Conservation (phyloP, 2,888 invertebrate species). For the Agrotis clavis region DNA sequence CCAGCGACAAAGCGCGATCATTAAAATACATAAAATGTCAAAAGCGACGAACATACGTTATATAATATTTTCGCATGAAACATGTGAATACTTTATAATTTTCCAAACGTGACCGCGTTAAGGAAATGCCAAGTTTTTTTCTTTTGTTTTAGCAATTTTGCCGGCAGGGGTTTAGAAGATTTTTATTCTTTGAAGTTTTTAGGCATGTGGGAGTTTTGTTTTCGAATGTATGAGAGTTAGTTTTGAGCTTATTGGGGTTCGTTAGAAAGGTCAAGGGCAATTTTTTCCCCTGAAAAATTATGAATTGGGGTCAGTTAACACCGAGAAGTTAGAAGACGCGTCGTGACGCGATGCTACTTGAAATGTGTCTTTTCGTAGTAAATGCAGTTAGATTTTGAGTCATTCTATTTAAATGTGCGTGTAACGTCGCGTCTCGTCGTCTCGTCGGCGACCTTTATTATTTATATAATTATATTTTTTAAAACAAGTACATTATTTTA, state of each 20-base stretch:
- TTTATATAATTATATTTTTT: too few relatives aligned
- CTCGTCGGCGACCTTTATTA: too few relatives aligned
- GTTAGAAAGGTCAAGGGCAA: background rate
- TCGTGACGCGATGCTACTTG: too few relatives aligned
- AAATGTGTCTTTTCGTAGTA: too few relatives aligned
- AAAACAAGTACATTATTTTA: too few relatives aligned
- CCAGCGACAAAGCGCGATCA: constrained; percentile 27
- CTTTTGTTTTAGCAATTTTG: constrained; percentile 41
- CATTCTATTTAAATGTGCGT: too few relatives aligned
- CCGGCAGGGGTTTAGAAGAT: constrained; percentile 17
- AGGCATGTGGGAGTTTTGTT: background rate
- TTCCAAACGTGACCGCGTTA: constrained; percentile 60
- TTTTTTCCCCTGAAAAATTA: too few relatives aligned
- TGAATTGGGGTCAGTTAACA: too few relatives aligned
- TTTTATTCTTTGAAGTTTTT: constrained; percentile 17
- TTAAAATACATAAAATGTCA: constrained; percentile 56
- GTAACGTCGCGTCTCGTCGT: too few relatives aligned
- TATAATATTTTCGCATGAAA: constrained; percentile 67
- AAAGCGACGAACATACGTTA: constrained; percentile 51
- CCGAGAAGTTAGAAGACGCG: too few relatives aligned
- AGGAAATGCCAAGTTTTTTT: constrained; percentile 32
- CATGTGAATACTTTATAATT: constrained; percentile 70
- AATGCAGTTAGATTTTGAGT: too few relatives aligned
- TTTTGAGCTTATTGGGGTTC: background rate
- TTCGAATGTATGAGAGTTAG: constrained; percentile 6